phyloP scores from a whole-genome alignment of 1,140 invertebrate genomes.

The Euwallacea fornicatus region DNA sequence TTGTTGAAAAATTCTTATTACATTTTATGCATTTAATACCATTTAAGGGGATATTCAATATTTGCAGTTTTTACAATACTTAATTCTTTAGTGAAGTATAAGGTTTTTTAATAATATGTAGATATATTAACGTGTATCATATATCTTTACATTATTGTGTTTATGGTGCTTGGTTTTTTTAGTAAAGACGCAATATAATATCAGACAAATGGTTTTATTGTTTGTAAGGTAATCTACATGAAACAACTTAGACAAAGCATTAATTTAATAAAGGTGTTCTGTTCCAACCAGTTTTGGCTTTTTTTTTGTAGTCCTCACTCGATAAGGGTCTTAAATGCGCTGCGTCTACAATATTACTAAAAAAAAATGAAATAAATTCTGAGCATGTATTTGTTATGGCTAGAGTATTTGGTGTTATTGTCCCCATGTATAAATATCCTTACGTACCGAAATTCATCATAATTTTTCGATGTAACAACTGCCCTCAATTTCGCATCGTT shows the following conservation, averaged over 20 bases:
- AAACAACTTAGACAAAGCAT: too few relatives aligned
- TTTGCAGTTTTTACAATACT: too few relatives aligned
- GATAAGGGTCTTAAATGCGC: constrained; percentile 54
- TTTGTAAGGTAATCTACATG: too few relatives aligned
- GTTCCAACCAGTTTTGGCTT: constrained; percentile 41
- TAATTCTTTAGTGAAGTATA: too few relatives aligned
- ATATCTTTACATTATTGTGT: background rate
- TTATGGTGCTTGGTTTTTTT: background rate
- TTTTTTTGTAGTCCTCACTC: constrained; percentile 47
- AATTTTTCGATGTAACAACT: constrained; percentile 58
- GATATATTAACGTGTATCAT: background rate
- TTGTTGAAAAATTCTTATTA: too few relatives aligned
- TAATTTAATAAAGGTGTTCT: constrained; percentile 16
- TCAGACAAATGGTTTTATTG: too few relatives aligned
- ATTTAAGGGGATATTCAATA: too few relatives aligned
- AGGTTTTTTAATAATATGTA: too few relatives aligned
- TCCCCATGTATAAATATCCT: constrained; percentile 24
- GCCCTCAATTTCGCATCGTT: constrained; percentile 66
- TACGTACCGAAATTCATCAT: constrained; percentile 61
- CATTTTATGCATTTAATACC: too few relatives aligned
- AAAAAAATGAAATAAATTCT: background rate
- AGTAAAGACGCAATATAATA: too few relatives aligned
- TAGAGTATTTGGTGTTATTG: constrained; percentile 36
- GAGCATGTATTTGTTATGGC: too few relatives aligned
- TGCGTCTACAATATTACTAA: constrained; percentile 55